Conservation (phyloP, 2,113 vertebrate genomes). For the Marmota flaviventris region DNA sequence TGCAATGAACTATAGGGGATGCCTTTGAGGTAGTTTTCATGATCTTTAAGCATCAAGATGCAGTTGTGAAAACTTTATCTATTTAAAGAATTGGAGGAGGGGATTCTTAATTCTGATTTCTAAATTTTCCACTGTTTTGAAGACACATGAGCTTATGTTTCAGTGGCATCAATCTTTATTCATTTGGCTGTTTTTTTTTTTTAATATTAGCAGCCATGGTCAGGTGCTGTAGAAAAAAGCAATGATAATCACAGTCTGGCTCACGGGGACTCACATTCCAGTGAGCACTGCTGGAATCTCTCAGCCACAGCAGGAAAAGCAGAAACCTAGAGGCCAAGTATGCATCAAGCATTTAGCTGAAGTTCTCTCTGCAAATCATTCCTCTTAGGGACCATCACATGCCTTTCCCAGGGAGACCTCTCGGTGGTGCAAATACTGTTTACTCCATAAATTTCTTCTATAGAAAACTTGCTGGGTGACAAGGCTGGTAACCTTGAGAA, state of each 20-base stretch:
- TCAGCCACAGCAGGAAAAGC: slow-evolving; percentile 31
- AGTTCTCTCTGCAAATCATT: neutral
- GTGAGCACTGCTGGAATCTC: neutral
- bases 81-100: neutral
- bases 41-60: neutral
- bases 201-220: neutral
- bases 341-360: neutral
- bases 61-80: neutral
- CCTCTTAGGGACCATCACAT: neutral
- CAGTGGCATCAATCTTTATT: neutral
- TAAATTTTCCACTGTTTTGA: neutral
- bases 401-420: slow-evolving; percentile 41
- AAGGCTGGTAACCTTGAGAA: neutral
- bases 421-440: neutral
- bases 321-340: neutral
- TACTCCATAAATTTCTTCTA: neutral
- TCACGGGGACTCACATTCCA: neutral
- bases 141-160: neutral
- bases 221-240: neutral
- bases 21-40: slow-evolving; percentile 42
- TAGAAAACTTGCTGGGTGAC: neutral
- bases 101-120: neutral
- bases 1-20: slow-evolving; percentile 37
- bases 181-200: neutral
- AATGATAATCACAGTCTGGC: neutral